Evolutionary conservation across 2,113 vertebrate genomes (phyloP), one percentile per base, ranked within the genome.

Genomic region (Leiothrix lutea): DNA sequence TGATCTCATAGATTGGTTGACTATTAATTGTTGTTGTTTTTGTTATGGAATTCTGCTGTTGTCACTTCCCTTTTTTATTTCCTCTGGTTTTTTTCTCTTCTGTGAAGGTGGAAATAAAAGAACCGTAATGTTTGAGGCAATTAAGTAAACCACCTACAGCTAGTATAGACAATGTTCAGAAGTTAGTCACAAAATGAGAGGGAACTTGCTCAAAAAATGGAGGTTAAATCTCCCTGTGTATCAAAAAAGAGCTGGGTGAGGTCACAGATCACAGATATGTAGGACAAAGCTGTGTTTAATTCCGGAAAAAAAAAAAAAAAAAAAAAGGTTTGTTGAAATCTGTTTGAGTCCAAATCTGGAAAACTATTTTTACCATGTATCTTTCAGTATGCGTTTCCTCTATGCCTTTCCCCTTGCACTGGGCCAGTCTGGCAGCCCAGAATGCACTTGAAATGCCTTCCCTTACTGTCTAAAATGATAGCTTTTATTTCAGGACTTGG

Each of bases 401-500:
- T 54, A 5, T 94, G 62, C 53, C 64, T 78, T 85, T 88, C 50
- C 29, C 15, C 82, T 91, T 75, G 40, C 50, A 74, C 79, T 58
- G 29, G 26, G 24, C 40, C 33, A 72, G 47, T 61, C 51, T 57
- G 50, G 62, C n/a, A 80, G 58, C 62, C 77, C 36, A 67, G 33
- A 80, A 73, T 42, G 20, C 50, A 44, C 87, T 94, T 91, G 86
- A 95, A 96, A 92, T 67, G 35, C 58, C 75, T 92, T 94, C 57
- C 60, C 58, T 96, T 42, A 9, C 87, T 71, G 28, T 54, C 87
- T 77, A 56, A 88, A 96, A 85, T 69, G 61, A 72, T 69, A 88
- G 71, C 71, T 85, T 94, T 95, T 96, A 88, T 96, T 96, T 94
- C 87, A 82, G 70, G 73, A 67, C 75, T 92, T 88, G 91, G 74